These are phyloP conservation scores for Rhineura floridana DNA, from an alignment of 2,113 vertebrate species.

Conservation along the genomic window DNA sequence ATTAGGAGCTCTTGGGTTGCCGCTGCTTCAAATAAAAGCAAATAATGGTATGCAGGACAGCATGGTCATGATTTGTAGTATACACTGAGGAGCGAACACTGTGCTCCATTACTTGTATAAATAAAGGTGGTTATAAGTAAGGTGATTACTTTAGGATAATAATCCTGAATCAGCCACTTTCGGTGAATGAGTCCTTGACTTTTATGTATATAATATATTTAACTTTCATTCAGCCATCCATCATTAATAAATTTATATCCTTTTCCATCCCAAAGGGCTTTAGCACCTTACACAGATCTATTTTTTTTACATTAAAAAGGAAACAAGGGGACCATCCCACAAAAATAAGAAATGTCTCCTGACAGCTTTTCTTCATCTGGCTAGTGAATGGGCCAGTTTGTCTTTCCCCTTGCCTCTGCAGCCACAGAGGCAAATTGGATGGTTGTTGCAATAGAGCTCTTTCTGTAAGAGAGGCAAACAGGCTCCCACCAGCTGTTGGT, in stretches of 20 bases:
- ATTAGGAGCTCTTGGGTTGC: background rate
- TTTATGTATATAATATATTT: background rate
- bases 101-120: background rate
- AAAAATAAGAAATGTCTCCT: background rate
- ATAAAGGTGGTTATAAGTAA: background rate
- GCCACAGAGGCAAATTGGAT: background rate
- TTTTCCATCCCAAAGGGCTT: background rate
- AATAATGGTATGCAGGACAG: too few relatives aligned
- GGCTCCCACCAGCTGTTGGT: background rate
- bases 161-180: background rate
- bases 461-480: background rate
- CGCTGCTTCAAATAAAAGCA: background rate
- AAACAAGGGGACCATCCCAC: background rate
- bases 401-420: background rate
- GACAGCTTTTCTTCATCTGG: background rate
- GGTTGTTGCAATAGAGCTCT: background rate
- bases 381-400: background rate
- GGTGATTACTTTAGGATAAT: background rate
- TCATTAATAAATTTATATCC: background rate
- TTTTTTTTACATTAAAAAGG: background rate
- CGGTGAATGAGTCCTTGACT: background rate
- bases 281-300: background rate
- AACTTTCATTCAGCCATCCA: background rate
- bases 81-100: too few relatives aligned
- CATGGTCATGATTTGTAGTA: too few relatives aligned